Conservation (phyloP, 2,888 invertebrate species). For the Microchrysa polita region DNA sequence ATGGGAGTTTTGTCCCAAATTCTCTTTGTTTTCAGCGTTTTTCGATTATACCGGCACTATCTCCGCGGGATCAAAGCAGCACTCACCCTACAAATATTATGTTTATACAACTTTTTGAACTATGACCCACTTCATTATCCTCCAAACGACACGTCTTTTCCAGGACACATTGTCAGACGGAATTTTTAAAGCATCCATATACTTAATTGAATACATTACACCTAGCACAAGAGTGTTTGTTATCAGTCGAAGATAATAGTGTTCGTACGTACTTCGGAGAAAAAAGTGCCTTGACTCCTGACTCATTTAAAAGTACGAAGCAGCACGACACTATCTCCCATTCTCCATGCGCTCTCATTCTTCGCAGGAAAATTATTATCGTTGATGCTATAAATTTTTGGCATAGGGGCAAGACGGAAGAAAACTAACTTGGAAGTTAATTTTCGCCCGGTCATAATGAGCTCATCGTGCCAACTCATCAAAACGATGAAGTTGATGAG, state of each 20-base stretch:
- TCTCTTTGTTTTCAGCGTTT: too few relatives aligned
- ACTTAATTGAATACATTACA: slow-evolving; percentile 24
- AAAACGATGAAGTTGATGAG: slow-evolving; percentile 34
- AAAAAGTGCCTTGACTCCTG: background rate
- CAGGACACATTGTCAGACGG: background rate
- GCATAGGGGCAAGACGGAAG: background rate
- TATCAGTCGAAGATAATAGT: background rate
- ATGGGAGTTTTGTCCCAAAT: too few relatives aligned
- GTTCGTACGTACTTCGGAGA: background rate
- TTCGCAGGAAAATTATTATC: background rate
- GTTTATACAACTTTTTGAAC: too few relatives aligned
- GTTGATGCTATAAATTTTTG: slow-evolving; percentile 9
- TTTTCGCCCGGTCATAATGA: slow-evolving; percentile 40
- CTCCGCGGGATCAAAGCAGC: too few relatives aligned
- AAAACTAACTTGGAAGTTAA: slow-evolving; percentile 17
- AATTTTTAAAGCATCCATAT: slow-evolving; percentile 5
- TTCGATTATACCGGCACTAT: too few relatives aligned
- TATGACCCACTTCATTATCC: background rate
- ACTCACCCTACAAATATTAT: too few relatives aligned
- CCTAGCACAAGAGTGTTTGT: too few relatives aligned
- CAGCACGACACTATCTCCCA: background rate
- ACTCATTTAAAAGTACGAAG: background rate
- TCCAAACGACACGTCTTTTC: background rate
- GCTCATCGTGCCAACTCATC: slow-evolving; percentile 35
- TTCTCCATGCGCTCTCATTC: background rate